A percentile compares a stretch with the other conserved stretches of the same genome.
phyloP scores from a whole-genome alignment of 1,140 invertebrate species.

The Laupala kohalensis region DNA sequence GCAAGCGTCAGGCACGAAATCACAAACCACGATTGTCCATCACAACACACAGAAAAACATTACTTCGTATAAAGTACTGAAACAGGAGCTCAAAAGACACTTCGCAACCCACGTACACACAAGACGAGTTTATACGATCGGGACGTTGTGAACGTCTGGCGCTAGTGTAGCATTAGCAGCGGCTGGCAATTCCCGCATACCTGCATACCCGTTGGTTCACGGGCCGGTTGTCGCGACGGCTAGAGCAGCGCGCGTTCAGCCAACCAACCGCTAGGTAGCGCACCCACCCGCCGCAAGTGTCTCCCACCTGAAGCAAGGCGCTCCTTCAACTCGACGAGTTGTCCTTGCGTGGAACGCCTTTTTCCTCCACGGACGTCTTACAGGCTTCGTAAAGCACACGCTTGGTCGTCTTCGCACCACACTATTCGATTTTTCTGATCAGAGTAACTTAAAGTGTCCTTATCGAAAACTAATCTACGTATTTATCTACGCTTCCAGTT shows the following conservation, averaged over 20 bases:
- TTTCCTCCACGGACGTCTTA: too few species aligned
- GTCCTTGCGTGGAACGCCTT: too few species aligned
- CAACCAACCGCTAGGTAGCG: not conserved
- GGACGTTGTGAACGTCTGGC: not conserved
- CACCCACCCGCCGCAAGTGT: not conserved
- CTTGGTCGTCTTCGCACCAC: too few species aligned
- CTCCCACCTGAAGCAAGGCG: not conserved
- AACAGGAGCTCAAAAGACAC: constrained; percentile 3
- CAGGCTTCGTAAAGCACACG: too few species aligned
- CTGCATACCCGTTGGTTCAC: not conserved
- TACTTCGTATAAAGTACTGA: too few species aligned
- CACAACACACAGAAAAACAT: not conserved
- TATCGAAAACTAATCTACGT: too few species aligned
- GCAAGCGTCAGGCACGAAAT: too few species aligned
- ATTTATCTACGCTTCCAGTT: too few species aligned
- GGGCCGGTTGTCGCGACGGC: not conserved
- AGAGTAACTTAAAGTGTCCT: too few species aligned
- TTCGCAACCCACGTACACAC: constrained; percentile 8
- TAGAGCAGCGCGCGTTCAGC: not conserved
- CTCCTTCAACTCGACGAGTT: not conserved
- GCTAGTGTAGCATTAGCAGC: constrained; percentile 4
- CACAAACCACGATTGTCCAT: not conserved
- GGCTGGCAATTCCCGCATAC: not conserved
- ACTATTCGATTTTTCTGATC: too few species aligned
- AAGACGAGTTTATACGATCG: not conserved